Evolutionary conservation across 2,797 vertebrate genomes (phyloP), one percentile per base, ranked within the genome.

Genomic region (Phoxinus dragarum): DNA sequence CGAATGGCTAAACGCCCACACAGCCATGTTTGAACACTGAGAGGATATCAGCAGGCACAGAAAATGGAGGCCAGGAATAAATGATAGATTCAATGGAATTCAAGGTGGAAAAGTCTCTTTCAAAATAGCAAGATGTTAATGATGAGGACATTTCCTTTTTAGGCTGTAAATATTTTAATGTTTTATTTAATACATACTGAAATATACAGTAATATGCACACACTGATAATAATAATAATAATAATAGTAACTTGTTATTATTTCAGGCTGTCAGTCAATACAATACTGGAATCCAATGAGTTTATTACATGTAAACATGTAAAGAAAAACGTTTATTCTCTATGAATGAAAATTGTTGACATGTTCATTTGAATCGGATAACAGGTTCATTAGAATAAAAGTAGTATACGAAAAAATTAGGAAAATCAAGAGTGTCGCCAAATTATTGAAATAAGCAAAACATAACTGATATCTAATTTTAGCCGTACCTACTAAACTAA

Each of bases 1-100:
- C 89, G 64, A 90, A 88, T 76, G 86, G 86, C 87, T 84, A 81
- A 69, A 89, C 88, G 59, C 89, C 90, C 76, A 85, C 89, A 88
- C 84, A 75, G 89, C 85, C 88, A 86, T 77, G 84, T 88, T 81
- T 88, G 89, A 91, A 90, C 67, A 66, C 89, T 88, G 75, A 54
- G 79, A 74, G 78, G 86, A 84, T 90, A 89, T 87, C 87, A 92
- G 91, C 83, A 73, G 16, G 71, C 69, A 16, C 34, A 31, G 66
- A 78, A 86, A 86, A 89, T 82, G 56, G 71, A 82, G 68, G 49
- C 82, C 71, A 73, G 73, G 74, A 86, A 84, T 84, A 83, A 87
- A 82, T 49, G 42, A 71, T 8, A 79, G 75, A 79, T 84, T 84
- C 38, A 78, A 78, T n/a, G 36, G 64, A 84, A 84, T 44, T 40